Evolutionary conservation across 2,888 invertebrate genomes (phyloP), one percentile per base, ranked within the genome.

Genomic region (Plebejus anna): DNA sequence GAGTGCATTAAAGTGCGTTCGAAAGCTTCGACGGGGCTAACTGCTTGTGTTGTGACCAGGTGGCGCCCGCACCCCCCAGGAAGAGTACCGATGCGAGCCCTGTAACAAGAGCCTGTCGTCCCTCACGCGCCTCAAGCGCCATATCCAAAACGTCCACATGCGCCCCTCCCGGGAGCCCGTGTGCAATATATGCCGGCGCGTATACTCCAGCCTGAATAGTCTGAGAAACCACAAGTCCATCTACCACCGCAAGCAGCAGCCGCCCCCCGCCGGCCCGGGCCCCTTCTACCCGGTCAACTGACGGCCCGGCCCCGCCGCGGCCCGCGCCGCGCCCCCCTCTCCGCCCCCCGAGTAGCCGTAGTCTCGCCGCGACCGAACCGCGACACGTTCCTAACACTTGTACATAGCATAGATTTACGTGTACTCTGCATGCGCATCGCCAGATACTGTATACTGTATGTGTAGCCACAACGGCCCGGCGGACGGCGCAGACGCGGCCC

Each of bases 111-210:
- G 96, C 94, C 95, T 97, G 89, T 97, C 97, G 88, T 97, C 97
- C 85, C 95, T 97, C 91, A 97, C 97, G 87, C 96, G 97, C 89
- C 96, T 97, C 95, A 97, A 97, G 95, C 96, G 97, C 87, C 97
- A 97, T 95, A 97, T 97, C 94, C 97, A 97, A 95, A 97, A 97
- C 95, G 97, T 97, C 86, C 97, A 97, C 95, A 97, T 97, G 96
- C 95, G 97, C 87, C 97, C 97, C 86, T 97, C 97, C 90, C 96
- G 97, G 94, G 97, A 97, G 94, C 97, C 97, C 83, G 97, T 97
- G 89, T 98, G 97, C 95, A 97, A 97, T 95, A 97, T 97, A 90
- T 98, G 97, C 95, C 97, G 97, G 93, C 96, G 97, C 89, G 97
- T 97, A 84, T 98, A 97, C 95, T 97, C 97, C 95, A 97, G 97